These are phyloP conservation scores for Microctonus aethiopoides DNA, from an alignment of 2,888 invertebrate species.

Conservation along the genomic window DNA sequence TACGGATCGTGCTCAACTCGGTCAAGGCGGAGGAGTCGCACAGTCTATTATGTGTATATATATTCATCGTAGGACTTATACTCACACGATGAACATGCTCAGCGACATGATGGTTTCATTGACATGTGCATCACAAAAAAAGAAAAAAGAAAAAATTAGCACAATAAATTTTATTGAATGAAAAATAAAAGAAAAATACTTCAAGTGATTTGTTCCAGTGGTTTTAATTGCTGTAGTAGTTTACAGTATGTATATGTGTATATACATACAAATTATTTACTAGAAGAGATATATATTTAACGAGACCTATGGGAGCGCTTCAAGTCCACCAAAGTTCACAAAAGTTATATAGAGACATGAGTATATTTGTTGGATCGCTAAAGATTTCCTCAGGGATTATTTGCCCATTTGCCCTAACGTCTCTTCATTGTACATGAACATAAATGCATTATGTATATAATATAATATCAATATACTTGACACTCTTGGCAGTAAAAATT, in stretches of 20 bases:
- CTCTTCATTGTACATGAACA: too few species aligned
- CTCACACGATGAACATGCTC: constrained; percentile 29
- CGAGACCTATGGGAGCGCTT: constrained; percentile 19
- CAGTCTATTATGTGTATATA: neutral
- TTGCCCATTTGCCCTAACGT: too few species aligned
- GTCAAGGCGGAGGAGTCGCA: constrained; percentile 61
- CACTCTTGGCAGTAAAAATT: too few species aligned
- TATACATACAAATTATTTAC: neutral
- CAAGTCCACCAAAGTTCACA: neutral
- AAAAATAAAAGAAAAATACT: neutral
- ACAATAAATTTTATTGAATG: too few species aligned
- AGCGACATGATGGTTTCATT: neutral
- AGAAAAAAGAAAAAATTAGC: too few species aligned
- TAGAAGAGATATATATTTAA: neutral
- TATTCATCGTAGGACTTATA: constrained; percentile 31
- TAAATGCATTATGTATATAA: too few species aligned
- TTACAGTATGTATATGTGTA: too few species aligned
- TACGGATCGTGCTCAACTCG: constrained; percentile 64
- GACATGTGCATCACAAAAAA: neutral
- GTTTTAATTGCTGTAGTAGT: too few species aligned
- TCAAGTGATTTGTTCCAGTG: neutral
- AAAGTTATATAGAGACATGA: neutral
- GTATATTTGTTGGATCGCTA: constrained; percentile 6
- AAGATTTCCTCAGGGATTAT: constrained; percentile 26
- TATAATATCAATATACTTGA: too few species aligned